phyloP scores from a whole-genome alignment of 2,113 vertebrate genomes.

The Nipponia nippon region DNA sequence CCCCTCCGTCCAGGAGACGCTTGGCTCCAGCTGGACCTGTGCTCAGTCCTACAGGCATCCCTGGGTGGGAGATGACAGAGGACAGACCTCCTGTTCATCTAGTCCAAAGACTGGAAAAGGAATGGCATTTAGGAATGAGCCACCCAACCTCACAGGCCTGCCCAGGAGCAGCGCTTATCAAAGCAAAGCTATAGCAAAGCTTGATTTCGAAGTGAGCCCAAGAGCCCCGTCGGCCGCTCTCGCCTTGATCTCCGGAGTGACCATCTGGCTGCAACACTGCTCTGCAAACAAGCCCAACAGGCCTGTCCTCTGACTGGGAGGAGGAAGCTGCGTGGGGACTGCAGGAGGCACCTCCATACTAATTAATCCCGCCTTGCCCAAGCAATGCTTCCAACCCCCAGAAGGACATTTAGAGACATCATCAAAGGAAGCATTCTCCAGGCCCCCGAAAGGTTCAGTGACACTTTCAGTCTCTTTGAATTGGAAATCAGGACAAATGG shows the following conservation, averaged over 20 bases:
- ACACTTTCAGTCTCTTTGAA: slow-evolving; percentile 52
- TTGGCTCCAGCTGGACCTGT: neutral
- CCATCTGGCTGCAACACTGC: slow-evolving; percentile 27
- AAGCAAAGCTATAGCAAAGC: neutral
- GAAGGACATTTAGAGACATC: slow-evolving; percentile 7
- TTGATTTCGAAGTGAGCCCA: neutral
- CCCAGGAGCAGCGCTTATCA: slow-evolving; percentile 4
- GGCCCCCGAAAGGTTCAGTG: slow-evolving; percentile 17
- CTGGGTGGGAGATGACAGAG: neutral
- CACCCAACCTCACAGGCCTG: neutral
- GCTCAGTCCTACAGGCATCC: neutral
- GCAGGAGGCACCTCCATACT: neutral
- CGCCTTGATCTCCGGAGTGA: neutral
- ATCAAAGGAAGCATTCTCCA: slow-evolving; percentile 42
- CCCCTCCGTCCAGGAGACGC: neutral
- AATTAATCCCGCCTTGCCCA: slow-evolving; percentile 12
- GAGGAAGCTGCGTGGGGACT: neutral
- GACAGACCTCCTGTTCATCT: neutral
- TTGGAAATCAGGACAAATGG: slow-evolving; percentile 51
- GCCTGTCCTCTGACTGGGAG: neutral
- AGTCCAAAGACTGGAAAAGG: neutral
- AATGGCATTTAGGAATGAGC: neutral
- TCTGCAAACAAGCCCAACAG: slow-evolving; percentile 3
- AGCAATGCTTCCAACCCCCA: neutral
- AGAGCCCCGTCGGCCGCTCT: neutral